phyloP scores from a whole-genome alignment of 2,888 invertebrate species.

The Apotomis betuletana region DNA sequence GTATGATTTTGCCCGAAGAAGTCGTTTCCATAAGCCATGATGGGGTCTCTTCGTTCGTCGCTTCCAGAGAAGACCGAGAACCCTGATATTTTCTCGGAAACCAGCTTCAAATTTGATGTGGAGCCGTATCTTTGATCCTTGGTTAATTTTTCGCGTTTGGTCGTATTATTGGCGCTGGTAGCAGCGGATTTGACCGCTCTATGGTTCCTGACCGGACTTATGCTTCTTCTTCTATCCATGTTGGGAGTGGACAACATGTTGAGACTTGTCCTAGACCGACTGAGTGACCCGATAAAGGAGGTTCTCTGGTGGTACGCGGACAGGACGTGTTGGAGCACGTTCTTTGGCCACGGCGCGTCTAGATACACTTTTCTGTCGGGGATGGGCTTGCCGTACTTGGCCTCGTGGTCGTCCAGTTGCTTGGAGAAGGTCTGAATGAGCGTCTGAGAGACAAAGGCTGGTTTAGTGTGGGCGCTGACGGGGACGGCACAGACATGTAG shows the following conservation, averaged over 20 bases:
- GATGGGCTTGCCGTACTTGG: slow-evolving; percentile 70
- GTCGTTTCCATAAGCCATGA: slow-evolving; percentile 71
- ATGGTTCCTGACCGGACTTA: slow-evolving; percentile 57
- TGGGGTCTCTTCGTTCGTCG: slow-evolving; percentile 66
- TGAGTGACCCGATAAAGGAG: slow-evolving; percentile 81
- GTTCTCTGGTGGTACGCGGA: slow-evolving; percentile 69
- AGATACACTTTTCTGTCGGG: slow-evolving; percentile 64
- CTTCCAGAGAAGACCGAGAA: slow-evolving; percentile 70
- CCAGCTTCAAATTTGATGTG: slow-evolving; percentile 71
- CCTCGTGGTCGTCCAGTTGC: slow-evolving; percentile 76
- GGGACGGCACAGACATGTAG: slow-evolving; percentile 58
- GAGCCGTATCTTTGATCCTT: slow-evolving; percentile 70
- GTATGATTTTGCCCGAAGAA: slow-evolving; percentile 42
- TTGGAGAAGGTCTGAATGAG: slow-evolving; percentile 64
- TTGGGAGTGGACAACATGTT: slow-evolving; percentile 68
- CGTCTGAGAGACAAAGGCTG: slow-evolving; percentile 60
- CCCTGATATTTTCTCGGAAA: slow-evolving; percentile 75
- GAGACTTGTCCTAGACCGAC: slow-evolving; percentile 82
- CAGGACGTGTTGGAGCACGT: slow-evolving; percentile 73
- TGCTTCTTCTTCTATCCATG: slow-evolving; percentile 65
- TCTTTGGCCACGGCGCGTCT: slow-evolving; percentile 75
- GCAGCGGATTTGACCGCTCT: slow-evolving; percentile 63
- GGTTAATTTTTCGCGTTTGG: slow-evolving; percentile 62
- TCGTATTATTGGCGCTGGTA: slow-evolving; percentile 58
- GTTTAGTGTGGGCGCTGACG: slow-evolving; percentile 50